Percentiles rank a stretch among this genome's conserved stretches.
phyloP scores from a whole-genome alignment of 1,140 invertebrate genomes.

The Megathymus violae region DNA sequence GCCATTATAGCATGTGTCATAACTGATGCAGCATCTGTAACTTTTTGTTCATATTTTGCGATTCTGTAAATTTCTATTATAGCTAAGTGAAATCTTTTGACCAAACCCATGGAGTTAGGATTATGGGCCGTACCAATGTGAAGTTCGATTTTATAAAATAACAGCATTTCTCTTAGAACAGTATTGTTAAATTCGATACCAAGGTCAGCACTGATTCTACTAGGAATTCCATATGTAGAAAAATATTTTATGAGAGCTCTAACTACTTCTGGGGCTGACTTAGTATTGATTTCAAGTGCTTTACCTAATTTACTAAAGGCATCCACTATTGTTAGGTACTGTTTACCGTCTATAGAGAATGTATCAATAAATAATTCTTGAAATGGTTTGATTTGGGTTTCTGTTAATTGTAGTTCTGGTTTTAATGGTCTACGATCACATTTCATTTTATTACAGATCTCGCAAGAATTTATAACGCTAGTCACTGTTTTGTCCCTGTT shows the following conservation, averaged over 20 bases:
- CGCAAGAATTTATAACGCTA: slow-evolving; percentile 33
- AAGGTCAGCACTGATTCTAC: slow-evolving; percentile 42
- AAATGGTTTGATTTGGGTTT: slow-evolving; percentile 38
- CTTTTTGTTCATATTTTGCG: slow-evolving; percentile 46
- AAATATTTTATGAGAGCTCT: slow-evolving; percentile 27
- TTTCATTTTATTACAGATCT: slow-evolving; percentile 37
- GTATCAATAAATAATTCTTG: slow-evolving; percentile 41
- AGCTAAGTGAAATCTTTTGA: slow-evolving; percentile 52
- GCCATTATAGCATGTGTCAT: slow-evolving; percentile 41
- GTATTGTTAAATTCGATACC: slow-evolving; percentile 53
- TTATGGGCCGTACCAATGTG: slow-evolving; percentile 55
- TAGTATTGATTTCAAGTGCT: slow-evolving; percentile 30
- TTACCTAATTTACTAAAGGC: slow-evolving; percentile 42
- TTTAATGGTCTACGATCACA: slow-evolving; percentile 39
- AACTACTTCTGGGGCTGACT: slow-evolving; percentile 33
- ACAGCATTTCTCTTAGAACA: slow-evolving; percentile 43
- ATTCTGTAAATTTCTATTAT: slow-evolving; percentile 54
- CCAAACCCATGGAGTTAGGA: slow-evolving; percentile 55
- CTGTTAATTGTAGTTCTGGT: slow-evolving; percentile 37
- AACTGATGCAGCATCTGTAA: slow-evolving; percentile 37
- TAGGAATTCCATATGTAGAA: slow-evolving; percentile 32
- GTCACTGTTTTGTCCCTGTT: slow-evolving; percentile 34
- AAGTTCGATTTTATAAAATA: slow-evolving; percentile 48
- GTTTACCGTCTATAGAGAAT: slow-evolving; percentile 32
- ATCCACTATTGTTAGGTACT: slow-evolving; percentile 40